Evolutionary conservation across 2,797 vertebrate species (phyloP).

Genomic region (Cynodonichthys magdalenae): DNA sequence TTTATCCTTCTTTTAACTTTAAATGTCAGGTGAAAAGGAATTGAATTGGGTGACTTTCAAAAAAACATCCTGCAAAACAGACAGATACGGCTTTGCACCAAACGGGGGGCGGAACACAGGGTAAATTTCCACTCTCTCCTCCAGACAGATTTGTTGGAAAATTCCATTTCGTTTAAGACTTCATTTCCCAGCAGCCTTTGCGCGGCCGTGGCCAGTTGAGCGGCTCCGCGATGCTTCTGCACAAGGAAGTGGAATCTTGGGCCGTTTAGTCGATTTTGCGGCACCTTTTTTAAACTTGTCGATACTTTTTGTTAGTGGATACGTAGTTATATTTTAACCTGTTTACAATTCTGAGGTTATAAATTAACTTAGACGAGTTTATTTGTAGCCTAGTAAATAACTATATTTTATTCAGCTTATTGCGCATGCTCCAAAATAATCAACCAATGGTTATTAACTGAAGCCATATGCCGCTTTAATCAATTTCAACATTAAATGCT

Average conservation of each 20-base stretch:
- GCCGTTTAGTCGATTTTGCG: background rate
- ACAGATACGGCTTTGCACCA: constrained; percentile 23
- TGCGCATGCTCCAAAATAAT: too few relatives aligned
- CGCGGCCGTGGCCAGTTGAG: background rate
- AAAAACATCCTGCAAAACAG: constrained; percentile 40
- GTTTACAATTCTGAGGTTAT: background rate
- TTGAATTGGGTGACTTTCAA: constrained; percentile 29
- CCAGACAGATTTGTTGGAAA: constrained; percentile 50
- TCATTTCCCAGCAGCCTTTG: constrained; percentile 69
- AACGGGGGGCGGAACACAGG: constrained; percentile 25
- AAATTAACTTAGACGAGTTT: background rate
- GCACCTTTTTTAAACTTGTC: background rate
- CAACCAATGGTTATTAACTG: too few relatives aligned
- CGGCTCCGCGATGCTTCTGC: constrained; percentile 7
- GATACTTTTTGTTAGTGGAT: background rate
- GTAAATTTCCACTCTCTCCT: constrained; percentile 71
- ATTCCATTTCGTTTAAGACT: constrained; percentile 66
- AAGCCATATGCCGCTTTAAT: too few relatives aligned
- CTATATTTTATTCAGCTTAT: too few relatives aligned
- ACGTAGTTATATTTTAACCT: background rate
- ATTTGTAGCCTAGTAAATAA: too few relatives aligned
- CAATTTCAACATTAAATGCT: too few relatives aligned
- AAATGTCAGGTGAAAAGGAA: constrained; percentile 22
- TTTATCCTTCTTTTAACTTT: constrained; percentile 1
- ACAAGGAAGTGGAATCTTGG: background rate